Evolutionary conservation across 2,113 vertebrate genomes (phyloP).

Genomic region (Chrysemys picta): DNA sequence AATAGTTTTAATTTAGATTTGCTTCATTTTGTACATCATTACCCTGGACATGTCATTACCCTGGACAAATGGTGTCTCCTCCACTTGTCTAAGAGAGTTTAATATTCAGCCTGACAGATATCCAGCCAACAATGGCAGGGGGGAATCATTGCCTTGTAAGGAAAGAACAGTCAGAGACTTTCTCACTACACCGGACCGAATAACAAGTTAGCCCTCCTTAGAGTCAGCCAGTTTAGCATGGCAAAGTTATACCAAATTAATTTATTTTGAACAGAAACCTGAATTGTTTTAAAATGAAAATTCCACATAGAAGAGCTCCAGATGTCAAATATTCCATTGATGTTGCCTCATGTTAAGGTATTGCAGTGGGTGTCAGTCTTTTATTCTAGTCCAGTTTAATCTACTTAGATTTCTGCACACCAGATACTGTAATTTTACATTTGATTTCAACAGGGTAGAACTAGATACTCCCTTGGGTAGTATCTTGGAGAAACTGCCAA

Average conservation of each 20-base stretch:
- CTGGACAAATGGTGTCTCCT: not conserved
- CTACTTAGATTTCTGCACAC: not conserved
- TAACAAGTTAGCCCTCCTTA: not conserved
- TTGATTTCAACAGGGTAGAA: not conserved
- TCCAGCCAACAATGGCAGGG: not conserved
- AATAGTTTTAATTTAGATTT: not conserved
- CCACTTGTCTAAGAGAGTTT: not conserved
- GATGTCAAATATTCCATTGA: not conserved
- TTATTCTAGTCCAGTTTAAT: not conserved
- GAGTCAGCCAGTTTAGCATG: not conserved
- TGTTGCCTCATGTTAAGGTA: not conserved
- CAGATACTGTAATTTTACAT: not conserved
- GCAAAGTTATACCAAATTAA: not conserved
- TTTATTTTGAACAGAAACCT: not conserved
- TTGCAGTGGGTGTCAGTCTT: accelerated
- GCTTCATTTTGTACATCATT: not conserved
- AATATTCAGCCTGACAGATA: not conserved
- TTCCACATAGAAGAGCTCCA: not conserved
- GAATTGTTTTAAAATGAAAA: not conserved
- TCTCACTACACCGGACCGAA: not conserved
- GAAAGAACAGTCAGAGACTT: not conserved
- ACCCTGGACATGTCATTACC: not conserved
- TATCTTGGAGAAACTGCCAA: not conserved
- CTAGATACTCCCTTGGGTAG: not conserved
- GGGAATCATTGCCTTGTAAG: not conserved